Percentiles rank a stretch among this genome's conserved stretches.
Evolutionary conservation across 1,140 invertebrate species (phyloP).

Genomic region (Brachionus angularis): DNA sequence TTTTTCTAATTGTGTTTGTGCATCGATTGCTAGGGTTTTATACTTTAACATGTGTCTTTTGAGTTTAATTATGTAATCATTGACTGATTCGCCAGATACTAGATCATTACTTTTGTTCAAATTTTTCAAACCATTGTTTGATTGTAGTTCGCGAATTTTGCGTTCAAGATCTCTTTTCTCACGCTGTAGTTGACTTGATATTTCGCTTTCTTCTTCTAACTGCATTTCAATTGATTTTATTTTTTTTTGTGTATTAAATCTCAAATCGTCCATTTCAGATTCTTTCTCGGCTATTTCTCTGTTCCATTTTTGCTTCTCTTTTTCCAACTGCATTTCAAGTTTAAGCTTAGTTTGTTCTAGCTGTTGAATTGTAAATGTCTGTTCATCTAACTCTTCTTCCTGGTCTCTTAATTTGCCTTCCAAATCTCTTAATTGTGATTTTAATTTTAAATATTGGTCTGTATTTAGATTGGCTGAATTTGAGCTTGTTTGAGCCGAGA

Average conservation of each 20-base stretch:
- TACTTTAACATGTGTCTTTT: constrained; percentile 44
- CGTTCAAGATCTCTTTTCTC: constrained; percentile 86
- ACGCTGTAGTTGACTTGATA: constrained; percentile 74
- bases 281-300: constrained; percentile 81
- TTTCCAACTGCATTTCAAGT: constrained; percentile 85
- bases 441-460: constrained; percentile 58
- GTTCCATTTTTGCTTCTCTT: constrained; percentile 74
- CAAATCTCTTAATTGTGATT: constrained; percentile 78
- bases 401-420: constrained; percentile 80
- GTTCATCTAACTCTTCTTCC: constrained; percentile 88
- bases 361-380: constrained; percentile 69
- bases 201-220: constrained; percentile 84
- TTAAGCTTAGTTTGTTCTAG: constrained; percentile 73
- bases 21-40: constrained; percentile 34
- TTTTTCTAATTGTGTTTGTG: constrained; percentile 17
- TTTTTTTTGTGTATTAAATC: constrained; percentile 81
- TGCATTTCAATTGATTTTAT: constrained; percentile 79
- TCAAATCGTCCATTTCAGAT: constrained; percentile 83
- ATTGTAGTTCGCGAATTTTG: constrained; percentile 70
- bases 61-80: constrained; percentile 67
- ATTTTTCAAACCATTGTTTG: constrained; percentile 53
- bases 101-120: constrained; percentile 50
- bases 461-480: neutral
- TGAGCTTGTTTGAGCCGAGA: neutral
- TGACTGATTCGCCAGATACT: constrained; percentile 69